Percentiles rank a stretch among this genome's conserved stretches.
Conservation (phyloP, 2,888 invertebrate genomes). For the Andrena bicolor region DNA sequence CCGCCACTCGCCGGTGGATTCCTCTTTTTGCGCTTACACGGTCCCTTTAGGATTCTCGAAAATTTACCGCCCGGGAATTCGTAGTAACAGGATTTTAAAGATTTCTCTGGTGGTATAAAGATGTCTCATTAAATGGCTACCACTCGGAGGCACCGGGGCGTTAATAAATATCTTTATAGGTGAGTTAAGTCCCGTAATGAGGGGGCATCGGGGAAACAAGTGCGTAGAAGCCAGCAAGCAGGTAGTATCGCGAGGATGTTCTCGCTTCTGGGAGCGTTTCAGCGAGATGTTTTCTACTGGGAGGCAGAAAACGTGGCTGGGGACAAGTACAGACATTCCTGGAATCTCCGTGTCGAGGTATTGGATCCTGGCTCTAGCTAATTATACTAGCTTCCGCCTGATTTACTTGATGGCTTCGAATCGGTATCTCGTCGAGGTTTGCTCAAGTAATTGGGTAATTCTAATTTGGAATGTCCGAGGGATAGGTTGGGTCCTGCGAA, state of each 20-base stretch:
- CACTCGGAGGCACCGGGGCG: neutral
- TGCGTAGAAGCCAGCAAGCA: neutral
- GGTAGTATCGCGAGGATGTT: neutral
- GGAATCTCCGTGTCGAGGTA: neutral
- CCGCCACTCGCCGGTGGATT: neutral
- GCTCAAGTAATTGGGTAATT: no score
- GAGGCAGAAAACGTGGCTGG: neutral
- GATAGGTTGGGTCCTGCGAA: no score
- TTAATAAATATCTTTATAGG: constrained; percentile 16
- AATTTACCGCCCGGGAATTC: constrained; percentile 36
- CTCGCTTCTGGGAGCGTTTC: constrained; percentile 1
- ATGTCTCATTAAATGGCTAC: constrained; percentile 43
- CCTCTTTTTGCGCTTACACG: neutral
- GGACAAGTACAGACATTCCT: neutral
- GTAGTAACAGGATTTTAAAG: constrained; percentile 14
- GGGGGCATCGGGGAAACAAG: neutral
- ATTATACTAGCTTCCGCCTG: no score
- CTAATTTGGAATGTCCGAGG: no score
- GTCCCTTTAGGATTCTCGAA: constrained; percentile 19
- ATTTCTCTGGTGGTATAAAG: constrained; percentile 36
- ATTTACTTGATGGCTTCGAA: no score
- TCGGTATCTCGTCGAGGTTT: no score
- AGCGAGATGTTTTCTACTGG: neutral
- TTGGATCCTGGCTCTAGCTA: no score
- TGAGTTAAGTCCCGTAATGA: constrained; percentile 6